Conservation (phyloP, 2,797 vertebrate species). For the Halcyon badia region DNA sequence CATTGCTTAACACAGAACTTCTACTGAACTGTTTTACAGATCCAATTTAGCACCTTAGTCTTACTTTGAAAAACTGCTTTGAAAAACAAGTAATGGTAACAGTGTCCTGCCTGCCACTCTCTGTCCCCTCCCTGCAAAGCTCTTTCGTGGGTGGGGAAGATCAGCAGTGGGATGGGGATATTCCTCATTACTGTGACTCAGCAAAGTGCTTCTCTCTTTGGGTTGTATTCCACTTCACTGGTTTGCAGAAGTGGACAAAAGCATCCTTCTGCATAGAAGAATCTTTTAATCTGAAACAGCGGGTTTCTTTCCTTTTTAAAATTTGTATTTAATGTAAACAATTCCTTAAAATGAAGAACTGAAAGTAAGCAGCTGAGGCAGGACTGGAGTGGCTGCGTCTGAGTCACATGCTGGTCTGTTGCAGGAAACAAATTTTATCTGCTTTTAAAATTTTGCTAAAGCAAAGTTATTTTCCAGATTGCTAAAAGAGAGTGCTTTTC, state of each 20-base stretch:
- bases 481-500: background rate
- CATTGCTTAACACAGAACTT: background rate
- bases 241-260: background rate
- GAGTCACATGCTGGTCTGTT: background rate
- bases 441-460: background rate
- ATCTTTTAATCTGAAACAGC: background rate
- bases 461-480: background rate
- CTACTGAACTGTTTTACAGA: background rate
- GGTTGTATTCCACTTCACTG: background rate
- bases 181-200: background rate
- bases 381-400: background rate
- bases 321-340: background rate
- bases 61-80: background rate
- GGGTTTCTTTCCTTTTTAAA: background rate
- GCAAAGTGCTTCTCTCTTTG: background rate
- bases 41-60: background rate
- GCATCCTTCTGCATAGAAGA: background rate
- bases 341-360: background rate
- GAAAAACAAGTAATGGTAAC: background rate
- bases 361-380: slow-evolving; percentile 3
- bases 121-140: background rate
- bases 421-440: background rate
- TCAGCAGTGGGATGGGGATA: background rate
- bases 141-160: background rate
- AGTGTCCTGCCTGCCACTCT: background rate